Conservation (phyloP, 2,888 invertebrate genomes). For the Capitulum mitella region DNA sequence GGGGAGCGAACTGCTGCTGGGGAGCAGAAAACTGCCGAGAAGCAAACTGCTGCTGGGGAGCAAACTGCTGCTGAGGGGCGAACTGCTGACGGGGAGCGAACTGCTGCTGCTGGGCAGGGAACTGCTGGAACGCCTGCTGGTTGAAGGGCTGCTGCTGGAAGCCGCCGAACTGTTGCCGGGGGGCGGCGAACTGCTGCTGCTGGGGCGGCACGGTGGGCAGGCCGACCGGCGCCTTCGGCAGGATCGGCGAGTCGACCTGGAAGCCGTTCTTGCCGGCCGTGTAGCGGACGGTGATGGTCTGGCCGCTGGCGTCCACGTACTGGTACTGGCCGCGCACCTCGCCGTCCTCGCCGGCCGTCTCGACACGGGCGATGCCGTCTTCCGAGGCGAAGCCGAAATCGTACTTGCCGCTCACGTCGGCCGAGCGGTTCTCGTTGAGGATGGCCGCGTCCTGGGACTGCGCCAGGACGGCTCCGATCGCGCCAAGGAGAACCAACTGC, state of each 20-base stretch:
- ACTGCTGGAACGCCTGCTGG: neutral
- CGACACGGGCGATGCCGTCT: neutral
- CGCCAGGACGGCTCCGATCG: slow-evolving; percentile 7
- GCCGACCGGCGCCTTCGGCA: neutral
- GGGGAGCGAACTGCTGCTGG: neutral
- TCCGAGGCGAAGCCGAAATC: slow-evolving; percentile 6
- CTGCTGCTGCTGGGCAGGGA: neutral
- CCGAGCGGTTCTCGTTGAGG: slow-evolving; percentile 21
- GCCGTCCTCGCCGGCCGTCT: neutral
- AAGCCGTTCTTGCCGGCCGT: slow-evolving; percentile 18
- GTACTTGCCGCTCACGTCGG: slow-evolving; percentile 1
- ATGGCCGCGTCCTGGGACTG: neutral
- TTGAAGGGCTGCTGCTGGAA: neutral
- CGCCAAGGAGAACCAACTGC: slow-evolving; percentile 1
- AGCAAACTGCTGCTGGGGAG: neutral
- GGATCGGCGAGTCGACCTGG: neutral
- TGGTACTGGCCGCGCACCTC: slow-evolving; percentile 3
- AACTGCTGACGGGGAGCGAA: neutral
- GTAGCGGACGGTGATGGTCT: neutral
- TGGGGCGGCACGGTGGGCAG: neutral
- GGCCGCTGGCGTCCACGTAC: neutral
- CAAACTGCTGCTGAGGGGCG: neutral
- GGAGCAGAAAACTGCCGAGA: neutral
- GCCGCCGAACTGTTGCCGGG: neutral
- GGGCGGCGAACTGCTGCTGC: neutral